Conservation (phyloP, 2,888 invertebrate species). For the Standfussiana lucernea region DNA sequence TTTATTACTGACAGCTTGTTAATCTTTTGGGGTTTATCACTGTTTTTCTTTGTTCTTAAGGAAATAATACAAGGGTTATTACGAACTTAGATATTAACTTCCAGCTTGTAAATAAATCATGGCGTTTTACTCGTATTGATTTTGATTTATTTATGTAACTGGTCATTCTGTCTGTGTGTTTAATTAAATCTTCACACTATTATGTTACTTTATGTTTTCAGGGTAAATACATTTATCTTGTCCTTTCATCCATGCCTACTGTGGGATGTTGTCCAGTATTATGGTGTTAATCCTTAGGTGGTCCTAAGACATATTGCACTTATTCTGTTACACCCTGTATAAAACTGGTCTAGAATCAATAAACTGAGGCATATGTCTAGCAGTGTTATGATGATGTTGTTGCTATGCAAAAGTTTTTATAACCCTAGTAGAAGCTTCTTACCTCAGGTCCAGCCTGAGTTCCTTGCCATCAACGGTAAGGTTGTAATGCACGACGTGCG, state of each 20-base stretch:
- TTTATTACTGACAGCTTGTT: slow-evolving; percentile 36
- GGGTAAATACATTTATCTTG: not conserved
- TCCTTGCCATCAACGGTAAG: slow-evolving; percentile 86
- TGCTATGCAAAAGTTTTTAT: not conserved
- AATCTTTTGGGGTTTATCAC: slow-evolving; percentile 23
- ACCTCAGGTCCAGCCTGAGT: slow-evolving; percentile 88
- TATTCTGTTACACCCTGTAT: not conserved
- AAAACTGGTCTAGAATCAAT: not conserved
- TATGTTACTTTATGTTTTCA: not conserved
- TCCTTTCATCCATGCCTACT: not conserved
- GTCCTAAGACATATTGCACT: not conserved
- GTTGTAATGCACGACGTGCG: slow-evolving; percentile 86
- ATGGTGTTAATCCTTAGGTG: not conserved
- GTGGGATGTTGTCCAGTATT: not conserved
- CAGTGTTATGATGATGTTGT: not conserved
- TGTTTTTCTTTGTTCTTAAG: slow-evolving; percentile 35
- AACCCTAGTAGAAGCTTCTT: slow-evolving; percentile 55
- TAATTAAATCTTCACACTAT: not conserved
- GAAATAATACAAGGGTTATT: slow-evolving; percentile 20
- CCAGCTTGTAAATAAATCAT: slow-evolving; percentile 12
- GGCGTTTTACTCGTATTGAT: not conserved
- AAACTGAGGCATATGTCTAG: not conserved
- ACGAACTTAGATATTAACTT: slow-evolving; percentile 5
- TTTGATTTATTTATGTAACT: slow-evolving; percentile 9
- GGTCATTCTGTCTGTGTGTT: not conserved